Conservation (phyloP, 2,797 vertebrate species). For the Syngnathus rostellatus region DNA sequence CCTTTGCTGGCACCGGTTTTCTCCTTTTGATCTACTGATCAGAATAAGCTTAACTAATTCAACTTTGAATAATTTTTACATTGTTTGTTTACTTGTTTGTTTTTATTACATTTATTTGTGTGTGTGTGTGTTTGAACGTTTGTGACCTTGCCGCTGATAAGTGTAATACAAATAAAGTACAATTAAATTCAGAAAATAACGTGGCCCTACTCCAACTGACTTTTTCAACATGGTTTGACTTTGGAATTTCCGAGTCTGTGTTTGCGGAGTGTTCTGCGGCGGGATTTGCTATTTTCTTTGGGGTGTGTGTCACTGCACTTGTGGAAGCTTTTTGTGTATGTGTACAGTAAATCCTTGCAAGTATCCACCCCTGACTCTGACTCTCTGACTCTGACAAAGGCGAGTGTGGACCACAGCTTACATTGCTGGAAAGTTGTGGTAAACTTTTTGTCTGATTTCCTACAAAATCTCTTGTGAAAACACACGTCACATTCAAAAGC, state of each 20-base stretch:
- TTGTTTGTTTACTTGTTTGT: too few species aligned
- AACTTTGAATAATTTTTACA: too few species aligned
- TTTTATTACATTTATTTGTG: not conserved
- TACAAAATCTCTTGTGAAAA: not conserved
- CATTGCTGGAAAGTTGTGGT: not conserved
- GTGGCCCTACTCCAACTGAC: not conserved
- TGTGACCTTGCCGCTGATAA: not conserved
- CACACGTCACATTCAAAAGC: not conserved
- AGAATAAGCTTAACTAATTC: not conserved
- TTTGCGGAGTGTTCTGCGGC: not conserved
- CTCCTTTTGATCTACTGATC: not conserved
- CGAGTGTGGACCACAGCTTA: not conserved
- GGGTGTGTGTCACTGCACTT: not conserved
- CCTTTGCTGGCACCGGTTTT: too few species aligned
- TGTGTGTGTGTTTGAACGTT: not conserved
- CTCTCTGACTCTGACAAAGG: too few species aligned
- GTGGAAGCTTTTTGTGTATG: not conserved
- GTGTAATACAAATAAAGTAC: not conserved
- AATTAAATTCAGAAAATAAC: not conserved
- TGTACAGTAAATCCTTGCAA: not conserved
- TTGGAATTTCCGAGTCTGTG: constrained; percentile 2
- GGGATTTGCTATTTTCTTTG: not conserved
- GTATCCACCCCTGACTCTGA: not conserved
- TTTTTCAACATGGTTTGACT: not conserved
- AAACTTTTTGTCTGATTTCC: not conserved